phyloP scores from a whole-genome alignment of 2,888 invertebrate genomes.

The Gasteruption jaculator region DNA sequence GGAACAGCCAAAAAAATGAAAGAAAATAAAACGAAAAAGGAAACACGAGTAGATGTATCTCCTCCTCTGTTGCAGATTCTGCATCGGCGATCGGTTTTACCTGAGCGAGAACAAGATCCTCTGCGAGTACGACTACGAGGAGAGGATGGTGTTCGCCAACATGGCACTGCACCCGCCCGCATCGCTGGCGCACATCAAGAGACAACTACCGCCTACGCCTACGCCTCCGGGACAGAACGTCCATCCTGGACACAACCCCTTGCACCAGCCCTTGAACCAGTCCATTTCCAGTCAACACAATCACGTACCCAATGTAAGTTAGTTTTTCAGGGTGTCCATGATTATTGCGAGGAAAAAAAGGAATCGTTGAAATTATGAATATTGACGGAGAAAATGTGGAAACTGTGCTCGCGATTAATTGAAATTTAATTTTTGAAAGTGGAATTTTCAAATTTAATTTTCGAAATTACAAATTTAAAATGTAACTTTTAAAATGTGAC shows the following conservation, averaged over 20 bases:
- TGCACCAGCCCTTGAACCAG: conserved; percentile 43
- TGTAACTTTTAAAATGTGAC: too few species aligned
- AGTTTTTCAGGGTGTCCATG: too few species aligned
- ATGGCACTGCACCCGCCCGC: conserved; percentile 85
- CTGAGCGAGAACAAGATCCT: conserved; percentile 96
- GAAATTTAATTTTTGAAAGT: too few species aligned
- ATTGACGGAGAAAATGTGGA: too few species aligned
- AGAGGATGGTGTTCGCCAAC: conserved; percentile 89
- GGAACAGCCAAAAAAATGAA: too few species aligned
- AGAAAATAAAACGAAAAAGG: too few species aligned
- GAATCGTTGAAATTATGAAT: too few species aligned
- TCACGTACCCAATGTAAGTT: conserved; percentile 47
- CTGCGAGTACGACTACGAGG: conserved; percentile 97
- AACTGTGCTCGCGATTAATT: too few species aligned
- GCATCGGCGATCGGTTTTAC: conserved; percentile 96
- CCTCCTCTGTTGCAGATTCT: conserved; percentile 68
- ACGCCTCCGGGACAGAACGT: conserved; percentile 44
- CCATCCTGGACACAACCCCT: conserved; percentile 42
- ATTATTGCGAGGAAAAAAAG: too few species aligned
- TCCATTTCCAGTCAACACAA: conserved; percentile 45
- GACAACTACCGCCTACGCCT: conserved; percentile 56
- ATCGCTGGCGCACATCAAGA: conserved; percentile 73
- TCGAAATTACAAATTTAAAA: too few species aligned
- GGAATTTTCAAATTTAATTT: too few species aligned
- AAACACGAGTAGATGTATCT: neutral